Conservation (phyloP, 2,888 invertebrate genomes). For the Cylloceria caligata region DNA sequence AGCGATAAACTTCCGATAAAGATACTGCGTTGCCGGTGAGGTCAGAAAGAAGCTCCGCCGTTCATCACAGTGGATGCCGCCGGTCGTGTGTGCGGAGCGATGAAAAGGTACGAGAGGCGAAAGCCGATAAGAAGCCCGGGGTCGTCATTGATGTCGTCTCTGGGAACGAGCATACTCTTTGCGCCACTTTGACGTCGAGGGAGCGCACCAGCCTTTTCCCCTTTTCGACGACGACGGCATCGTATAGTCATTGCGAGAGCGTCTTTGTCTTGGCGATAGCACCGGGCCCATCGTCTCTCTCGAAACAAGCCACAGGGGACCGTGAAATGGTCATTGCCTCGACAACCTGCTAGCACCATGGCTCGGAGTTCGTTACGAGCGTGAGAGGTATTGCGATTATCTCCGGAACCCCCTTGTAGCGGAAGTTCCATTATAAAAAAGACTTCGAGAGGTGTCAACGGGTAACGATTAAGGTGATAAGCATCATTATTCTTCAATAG, state of each 20-base stretch:
- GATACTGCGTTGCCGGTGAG: slow-evolving; percentile 36
- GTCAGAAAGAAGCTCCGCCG: slow-evolving; percentile 40
- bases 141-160: slow-evolving; percentile 11
- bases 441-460: slow-evolving; percentile 5
- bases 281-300: slow-evolving; percentile 1
- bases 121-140: slow-evolving; percentile 59
- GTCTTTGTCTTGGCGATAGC: slow-evolving; percentile 32
- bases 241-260: slow-evolving; percentile 28
- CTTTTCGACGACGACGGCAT: slow-evolving; percentile 11
- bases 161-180: slow-evolving; percentile 10
- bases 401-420: background rate
- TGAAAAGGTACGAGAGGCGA: slow-evolving; percentile 62
- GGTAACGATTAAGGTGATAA: background rate
- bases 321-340: background rate
- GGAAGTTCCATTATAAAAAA: background rate
- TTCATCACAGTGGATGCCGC: background rate
- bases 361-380: slow-evolving; percentile 4
- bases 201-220: slow-evolving; percentile 9
- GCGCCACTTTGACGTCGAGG: slow-evolving; percentile 15
- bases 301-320: slow-evolving; percentile 16
- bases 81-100: background rate
- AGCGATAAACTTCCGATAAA: slow-evolving; percentile 59
- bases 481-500: background rate
- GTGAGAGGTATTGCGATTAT: slow-evolving; percentile 17
- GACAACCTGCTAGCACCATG: background rate